Conservation (phyloP, 2,113 vertebrate genomes). For the Phaethornis superciliosus region DNA sequence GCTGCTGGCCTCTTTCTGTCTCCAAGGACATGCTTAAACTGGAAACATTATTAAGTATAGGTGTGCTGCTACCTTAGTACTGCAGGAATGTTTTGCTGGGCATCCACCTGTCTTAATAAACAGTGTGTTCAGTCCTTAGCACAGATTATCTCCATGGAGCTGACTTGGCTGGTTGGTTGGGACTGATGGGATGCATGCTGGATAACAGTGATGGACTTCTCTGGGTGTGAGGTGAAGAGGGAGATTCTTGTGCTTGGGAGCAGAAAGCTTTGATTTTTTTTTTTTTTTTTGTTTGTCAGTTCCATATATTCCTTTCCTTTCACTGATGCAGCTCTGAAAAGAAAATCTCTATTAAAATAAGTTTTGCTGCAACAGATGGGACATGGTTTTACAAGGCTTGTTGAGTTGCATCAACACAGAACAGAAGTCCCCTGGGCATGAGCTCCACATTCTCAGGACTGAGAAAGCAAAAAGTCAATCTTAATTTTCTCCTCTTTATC, state of each 20-base stretch:
- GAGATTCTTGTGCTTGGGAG: neutral
- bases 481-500: neutral
- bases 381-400: neutral
- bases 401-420: neutral
- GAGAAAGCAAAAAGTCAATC: neutral
- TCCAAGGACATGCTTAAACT: neutral
- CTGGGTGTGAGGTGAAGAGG: neutral
- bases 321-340: neutral
- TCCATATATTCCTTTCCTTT: neutral
- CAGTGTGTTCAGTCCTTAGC: neutral
- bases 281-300: neutral
- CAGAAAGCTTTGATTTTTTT: neutral
- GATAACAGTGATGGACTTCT: neutral
- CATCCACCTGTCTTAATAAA: rapidly evolving
- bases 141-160: neutral
- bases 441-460: neutral
- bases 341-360: neutral
- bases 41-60: neutral
- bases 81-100: neutral
- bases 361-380: neutral
- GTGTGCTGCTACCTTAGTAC: neutral
- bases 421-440: neutral
- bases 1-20: neutral
- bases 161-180: neutral
- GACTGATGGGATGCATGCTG: neutral